These are phyloP conservation scores for Tonatia bakeri DNA, from an alignment of 2,113 vertebrate species.

Conservation along the genomic window DNA sequence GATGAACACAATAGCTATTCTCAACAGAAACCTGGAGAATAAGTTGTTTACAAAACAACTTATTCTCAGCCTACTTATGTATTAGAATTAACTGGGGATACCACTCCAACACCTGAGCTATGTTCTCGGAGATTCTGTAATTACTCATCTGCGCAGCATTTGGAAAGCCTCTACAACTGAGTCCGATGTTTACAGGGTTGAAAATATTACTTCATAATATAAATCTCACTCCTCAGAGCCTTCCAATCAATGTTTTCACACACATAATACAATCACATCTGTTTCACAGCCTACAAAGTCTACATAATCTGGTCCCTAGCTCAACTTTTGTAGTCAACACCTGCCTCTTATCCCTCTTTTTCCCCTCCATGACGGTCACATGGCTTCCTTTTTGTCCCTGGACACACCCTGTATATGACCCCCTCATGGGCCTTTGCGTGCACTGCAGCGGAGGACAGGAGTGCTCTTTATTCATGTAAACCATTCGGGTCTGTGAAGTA, in stretches of 20 bases:
- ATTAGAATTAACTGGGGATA: background rate
- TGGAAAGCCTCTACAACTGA: background rate
- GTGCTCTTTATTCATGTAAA: background rate
- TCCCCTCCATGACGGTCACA: background rate
- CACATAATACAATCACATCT: background rate
- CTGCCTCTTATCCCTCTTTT: background rate
- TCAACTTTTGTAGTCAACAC: background rate
- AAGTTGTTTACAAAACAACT: background rate
- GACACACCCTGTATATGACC: background rate
- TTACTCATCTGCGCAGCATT: background rate
- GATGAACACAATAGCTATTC: background rate
- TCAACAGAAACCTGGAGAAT: background rate
- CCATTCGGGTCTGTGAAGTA: background rate
- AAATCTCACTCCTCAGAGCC: background rate
- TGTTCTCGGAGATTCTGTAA: background rate
- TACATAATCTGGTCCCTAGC: background rate
- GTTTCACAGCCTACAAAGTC: background rate
- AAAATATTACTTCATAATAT: background rate
- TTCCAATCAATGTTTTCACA: background rate
- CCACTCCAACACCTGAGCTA: background rate
- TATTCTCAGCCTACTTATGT: background rate
- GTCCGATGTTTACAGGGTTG: background rate
- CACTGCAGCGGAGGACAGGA: accelerated
- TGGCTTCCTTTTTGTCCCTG: no score
- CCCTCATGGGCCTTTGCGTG: background rate